phyloP scores from a whole-genome alignment of 2,113 vertebrate species.

The Gallinago media region DNA sequence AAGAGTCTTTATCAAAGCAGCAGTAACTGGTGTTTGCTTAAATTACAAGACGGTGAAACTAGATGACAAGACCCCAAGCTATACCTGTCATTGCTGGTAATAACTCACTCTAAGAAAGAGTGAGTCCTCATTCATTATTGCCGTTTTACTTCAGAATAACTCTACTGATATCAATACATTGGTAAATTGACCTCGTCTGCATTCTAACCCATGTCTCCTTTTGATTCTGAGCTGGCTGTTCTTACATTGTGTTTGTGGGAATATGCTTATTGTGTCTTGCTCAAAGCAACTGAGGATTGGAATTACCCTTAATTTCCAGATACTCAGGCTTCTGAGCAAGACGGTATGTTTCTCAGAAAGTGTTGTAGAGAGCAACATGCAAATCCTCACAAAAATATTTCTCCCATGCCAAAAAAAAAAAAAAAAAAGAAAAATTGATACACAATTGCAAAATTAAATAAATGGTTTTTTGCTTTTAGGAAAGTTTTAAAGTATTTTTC shows the following conservation, averaged over 20 bases:
- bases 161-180: background rate
- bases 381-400: background rate
- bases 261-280: background rate
- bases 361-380: background rate
- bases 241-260: background rate
- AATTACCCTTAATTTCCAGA: background rate
- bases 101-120: background rate
- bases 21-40: background rate
- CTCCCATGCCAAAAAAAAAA: background rate
- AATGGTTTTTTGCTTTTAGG: accelerated
- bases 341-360: background rate
- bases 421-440: background rate
- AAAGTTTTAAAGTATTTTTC: background rate
- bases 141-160: background rate
- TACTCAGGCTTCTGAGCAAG: background rate
- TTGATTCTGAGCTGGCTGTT: background rate
- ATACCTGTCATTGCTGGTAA: background rate
- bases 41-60: background rate
- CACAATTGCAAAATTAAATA: background rate
- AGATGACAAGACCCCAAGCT: background rate
- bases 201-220: background rate
- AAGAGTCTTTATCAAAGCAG: background rate
- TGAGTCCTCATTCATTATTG: background rate
- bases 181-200: background rate
- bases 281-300: background rate